These are phyloP conservation scores for Phenganax subtilis DNA, from an alignment of 92 coral and sea anemone species.

Conservation along the genomic window DNA sequence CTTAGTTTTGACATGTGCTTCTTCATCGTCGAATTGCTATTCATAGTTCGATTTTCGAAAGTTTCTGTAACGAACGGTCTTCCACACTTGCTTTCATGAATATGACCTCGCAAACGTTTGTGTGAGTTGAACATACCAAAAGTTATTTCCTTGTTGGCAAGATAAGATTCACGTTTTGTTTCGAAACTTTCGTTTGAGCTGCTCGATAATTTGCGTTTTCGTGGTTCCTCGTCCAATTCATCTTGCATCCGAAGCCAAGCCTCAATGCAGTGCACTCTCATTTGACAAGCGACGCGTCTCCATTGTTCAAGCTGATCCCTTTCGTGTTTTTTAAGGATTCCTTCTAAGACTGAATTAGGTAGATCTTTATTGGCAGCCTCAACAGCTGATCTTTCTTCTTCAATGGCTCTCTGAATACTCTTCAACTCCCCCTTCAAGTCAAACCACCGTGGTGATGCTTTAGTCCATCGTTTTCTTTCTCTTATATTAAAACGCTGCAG, in stretches of 20 bases:
- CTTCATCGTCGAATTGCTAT: not conserved
- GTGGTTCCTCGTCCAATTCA: not conserved
- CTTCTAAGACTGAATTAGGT: conserved; percentile 26
- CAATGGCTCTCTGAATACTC: conserved; percentile 19
- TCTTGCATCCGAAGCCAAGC: conserved; percentile 31
- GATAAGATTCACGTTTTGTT: not conserved
- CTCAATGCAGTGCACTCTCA: conserved; percentile 1
- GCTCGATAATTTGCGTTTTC: conserved; percentile 5
- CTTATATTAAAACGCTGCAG: conserved; percentile 41
- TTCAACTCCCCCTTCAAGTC: conserved; percentile 10
- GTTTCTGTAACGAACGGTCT: not conserved
- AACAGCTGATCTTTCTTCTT: conserved; percentile 8
- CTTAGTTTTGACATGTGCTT: not conserved
- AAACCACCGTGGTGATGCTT: not conserved
- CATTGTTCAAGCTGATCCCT: conserved; percentile 17
- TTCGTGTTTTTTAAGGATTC: not conserved
- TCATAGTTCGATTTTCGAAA: too few species aligned
- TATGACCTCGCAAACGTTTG: too few species aligned
- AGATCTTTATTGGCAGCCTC: not conserved
- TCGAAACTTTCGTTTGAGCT: not conserved
- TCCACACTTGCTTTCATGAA: not conserved
- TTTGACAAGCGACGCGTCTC: conserved; percentile 11
- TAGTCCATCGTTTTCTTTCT: conserved; percentile 26
- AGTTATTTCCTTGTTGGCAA: not conserved
- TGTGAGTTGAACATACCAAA: too few species aligned